Evolutionary conservation across 2,113 vertebrate genomes (phyloP), one percentile per base, ranked within the genome.

Genomic region (Amphiprion ocellaris): DNA sequence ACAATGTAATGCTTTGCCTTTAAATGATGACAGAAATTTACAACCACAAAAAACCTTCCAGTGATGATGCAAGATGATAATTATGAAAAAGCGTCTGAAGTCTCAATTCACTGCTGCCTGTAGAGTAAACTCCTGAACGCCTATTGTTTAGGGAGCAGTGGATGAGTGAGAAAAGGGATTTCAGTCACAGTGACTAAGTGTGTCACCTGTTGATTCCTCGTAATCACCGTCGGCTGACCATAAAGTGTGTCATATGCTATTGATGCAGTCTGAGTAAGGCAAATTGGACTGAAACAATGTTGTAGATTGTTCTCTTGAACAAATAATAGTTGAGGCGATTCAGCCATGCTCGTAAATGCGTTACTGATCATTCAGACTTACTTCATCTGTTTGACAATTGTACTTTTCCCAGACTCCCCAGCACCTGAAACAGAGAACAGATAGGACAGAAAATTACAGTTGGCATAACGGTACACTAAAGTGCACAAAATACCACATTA

Each of bases 321-420:
- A 59, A 71, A 66, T 19, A 62, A 10, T 30, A 23, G 3, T 39
- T 60, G 1, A 59, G 47, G 11, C 55, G 10, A 23, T 47, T 19
- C 21, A 49, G 10, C 12, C 1, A 5, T 8, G 5, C 10, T 16
- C 5, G 9, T 54, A 55, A 61, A 41, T 59, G 55, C 26, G 59
- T 37, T 26, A 52, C 12, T 33, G 46, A 26, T 12, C 26, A 28
- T 26, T 50, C 26, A 9, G 9, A 95, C 98, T 97, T 96, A 99
- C 98, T 99, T 99, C 98, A 99, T 99, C 90, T 99, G 98, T 93
- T 99, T 99, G 58, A 99, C 98, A 93, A 99, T 99, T 61, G 98
- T 99, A 87, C 98, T 99, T 93, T 99, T 99, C 4, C 98, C 98
- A 3, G 98, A 99, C 91, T 99, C 98, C 30, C 98, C 98, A 93